Evolutionary conservation across 92 coral and sea anemone genomes (phyloP).

Genomic region (Epizoanthus scotinus): DNA sequence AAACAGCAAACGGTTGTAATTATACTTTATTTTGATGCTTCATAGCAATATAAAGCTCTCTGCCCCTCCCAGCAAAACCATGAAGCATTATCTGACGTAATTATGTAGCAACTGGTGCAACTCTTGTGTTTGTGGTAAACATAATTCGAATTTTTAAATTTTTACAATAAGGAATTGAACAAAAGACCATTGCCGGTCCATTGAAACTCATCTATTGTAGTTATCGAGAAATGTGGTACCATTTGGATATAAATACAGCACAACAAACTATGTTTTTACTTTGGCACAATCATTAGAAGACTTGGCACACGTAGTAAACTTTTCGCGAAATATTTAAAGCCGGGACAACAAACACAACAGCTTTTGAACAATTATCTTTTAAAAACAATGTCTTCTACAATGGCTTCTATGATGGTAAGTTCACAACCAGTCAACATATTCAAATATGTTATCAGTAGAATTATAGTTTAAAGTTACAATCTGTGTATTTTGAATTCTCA

Average conservation of each 20-base stretch:
- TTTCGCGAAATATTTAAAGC: not conserved
- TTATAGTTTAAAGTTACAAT: not conserved
- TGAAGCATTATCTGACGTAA: not conserved
- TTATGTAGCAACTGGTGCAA: not conserved
- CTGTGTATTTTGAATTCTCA: not conserved
- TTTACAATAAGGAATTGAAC: not conserved
- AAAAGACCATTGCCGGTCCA: conserved; percentile 15
- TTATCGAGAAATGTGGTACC: conserved; percentile 1
- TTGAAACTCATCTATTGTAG: not conserved
- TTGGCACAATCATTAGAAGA: not conserved
- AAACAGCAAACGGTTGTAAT: not conserved
- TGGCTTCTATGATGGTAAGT: conserved; percentile 1
- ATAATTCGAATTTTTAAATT: conserved; percentile 1
- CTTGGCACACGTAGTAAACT: not conserved
- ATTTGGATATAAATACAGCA: conserved; percentile 11
- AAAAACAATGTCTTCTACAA: not conserved
- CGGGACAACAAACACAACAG: too few relatives aligned
- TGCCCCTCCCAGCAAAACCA: conserved; percentile 20
- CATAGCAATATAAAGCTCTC: not conserved
- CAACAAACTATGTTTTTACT: not conserved
- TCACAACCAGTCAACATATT: not conserved
- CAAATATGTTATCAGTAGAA: not conserved
- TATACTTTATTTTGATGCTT: not conserved
- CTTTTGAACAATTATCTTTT: too few relatives aligned
- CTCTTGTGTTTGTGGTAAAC: conserved; percentile 23